These are phyloP conservation scores for Lagopus leucura DNA, from an alignment of 2,113 vertebrate species.

Conservation along the genomic window DNA sequence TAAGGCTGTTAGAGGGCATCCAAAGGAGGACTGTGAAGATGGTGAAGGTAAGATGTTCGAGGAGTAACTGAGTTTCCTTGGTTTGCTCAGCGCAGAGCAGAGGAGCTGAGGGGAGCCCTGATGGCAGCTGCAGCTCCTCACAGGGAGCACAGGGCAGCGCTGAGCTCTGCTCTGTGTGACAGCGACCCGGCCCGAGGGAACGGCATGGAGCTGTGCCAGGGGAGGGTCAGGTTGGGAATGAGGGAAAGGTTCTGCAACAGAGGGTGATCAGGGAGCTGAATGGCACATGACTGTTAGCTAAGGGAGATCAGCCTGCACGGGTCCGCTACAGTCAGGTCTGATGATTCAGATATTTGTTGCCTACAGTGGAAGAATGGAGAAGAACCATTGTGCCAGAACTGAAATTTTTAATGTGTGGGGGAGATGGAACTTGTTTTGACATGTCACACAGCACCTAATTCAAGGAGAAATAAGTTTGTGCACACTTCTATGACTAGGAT, in stretches of 20 bases:
- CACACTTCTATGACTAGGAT: background rate
- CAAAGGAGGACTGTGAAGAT: background rate
- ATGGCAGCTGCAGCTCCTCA: background rate
- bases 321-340: background rate
- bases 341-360: background rate
- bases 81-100: background rate
- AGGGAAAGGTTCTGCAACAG: background rate
- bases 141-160: background rate
- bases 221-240: background rate
- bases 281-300: background rate
- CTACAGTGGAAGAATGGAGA: background rate
- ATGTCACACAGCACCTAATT: background rate
- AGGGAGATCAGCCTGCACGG: background rate
- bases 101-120: background rate
- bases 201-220: background rate
- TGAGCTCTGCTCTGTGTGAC: background rate
- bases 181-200: background rate
- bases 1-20: background rate
- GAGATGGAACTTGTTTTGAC: background rate
- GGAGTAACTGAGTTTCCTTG: background rate
- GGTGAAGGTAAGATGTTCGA: background rate
- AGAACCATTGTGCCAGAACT: background rate
- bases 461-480: background rate
- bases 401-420: background rate
- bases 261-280: background rate